Conservation (phyloP, 2,113 vertebrate species). For the Himantopus leucocephalus region DNA sequence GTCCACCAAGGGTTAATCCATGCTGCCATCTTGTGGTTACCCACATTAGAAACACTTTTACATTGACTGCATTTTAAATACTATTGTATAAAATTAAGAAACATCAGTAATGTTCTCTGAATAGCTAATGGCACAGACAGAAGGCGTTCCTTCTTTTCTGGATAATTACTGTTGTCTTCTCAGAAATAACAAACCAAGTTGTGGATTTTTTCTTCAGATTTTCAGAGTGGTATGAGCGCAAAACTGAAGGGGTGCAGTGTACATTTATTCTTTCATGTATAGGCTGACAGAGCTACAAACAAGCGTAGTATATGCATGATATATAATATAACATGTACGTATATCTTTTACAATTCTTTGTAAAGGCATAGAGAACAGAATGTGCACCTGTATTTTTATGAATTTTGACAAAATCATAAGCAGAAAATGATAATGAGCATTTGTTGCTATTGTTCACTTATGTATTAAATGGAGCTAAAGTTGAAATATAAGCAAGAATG, state of each 20-base stretch:
- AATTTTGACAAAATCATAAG: neutral
- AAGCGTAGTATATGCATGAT: fast-evolving
- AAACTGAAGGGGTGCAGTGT: neutral
- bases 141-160: neutral
- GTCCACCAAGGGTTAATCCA: neutral
- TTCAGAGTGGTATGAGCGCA: neutral
- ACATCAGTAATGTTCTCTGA: fast-evolving
- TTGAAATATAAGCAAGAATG: neutral
- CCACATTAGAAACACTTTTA: neutral
- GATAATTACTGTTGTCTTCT: neutral
- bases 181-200: neutral
- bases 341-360: neutral
- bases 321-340: neutral
- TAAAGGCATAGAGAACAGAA: neutral
- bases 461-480: neutral
- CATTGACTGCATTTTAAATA: neutral
- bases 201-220: neutral
- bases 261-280: neutral
- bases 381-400: neutral
- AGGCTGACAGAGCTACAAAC: neutral
- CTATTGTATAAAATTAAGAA: fast-evolving
- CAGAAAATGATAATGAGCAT: neutral
- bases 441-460: neutral
- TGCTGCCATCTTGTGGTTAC: conserved; percentile 43
- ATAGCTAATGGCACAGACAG: neutral